Base-by-base conservation (phyloP, 2,797 vertebrate genomes). In the Ptychadena robeensis region DNA sequence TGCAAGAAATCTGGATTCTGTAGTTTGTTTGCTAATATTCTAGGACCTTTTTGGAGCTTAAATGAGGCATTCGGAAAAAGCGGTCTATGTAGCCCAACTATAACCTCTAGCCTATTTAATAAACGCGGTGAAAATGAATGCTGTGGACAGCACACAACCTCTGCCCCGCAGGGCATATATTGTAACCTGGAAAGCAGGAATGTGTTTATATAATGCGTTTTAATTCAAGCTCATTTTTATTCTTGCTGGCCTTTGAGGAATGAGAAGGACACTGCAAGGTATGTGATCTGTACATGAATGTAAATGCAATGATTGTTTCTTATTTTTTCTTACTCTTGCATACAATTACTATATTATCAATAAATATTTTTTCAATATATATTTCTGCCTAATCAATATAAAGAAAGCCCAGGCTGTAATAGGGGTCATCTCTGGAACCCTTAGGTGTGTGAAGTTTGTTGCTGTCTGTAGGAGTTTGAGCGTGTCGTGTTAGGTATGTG, bases 231-330 rank as follows among this genome's bases (percentile, higher is more conserved):
- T 74, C 40, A 82, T 87, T 92, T 93, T 89, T 81, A 79, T 93
- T 94, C 87, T 90, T 93, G 94, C 95, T 93, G 87, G 87, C 88
- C 85, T 85, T 75, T 91, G 87, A 92, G 91, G 92, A 93, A 84
- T 89, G 85, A 27, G 89, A 86, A 72, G 87, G 85, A 86, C 87
- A 85, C 32, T 87, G 81, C 88, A 91, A 95, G 94, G 94, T 95
- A 91, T 86, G 92, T 92, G 59, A 75, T 31, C 73, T 88, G 79
- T 73, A 76, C 53, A 66, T 79, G 59, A 69, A 75, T 81, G 53
- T 83, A 61, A 44, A 70, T 88, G 0, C 67, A 15, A 64, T 64
- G 5, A 72, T 3, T 72, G 57, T 35, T 15, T 66, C n/a, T 48
- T 27, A 27, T 11, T 9, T 38, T 64, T 44, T 40, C 2, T 31